Base-by-base conservation (phyloP, 2,797 vertebrate species). In the Pteronotus mesoamericanus region DNA sequence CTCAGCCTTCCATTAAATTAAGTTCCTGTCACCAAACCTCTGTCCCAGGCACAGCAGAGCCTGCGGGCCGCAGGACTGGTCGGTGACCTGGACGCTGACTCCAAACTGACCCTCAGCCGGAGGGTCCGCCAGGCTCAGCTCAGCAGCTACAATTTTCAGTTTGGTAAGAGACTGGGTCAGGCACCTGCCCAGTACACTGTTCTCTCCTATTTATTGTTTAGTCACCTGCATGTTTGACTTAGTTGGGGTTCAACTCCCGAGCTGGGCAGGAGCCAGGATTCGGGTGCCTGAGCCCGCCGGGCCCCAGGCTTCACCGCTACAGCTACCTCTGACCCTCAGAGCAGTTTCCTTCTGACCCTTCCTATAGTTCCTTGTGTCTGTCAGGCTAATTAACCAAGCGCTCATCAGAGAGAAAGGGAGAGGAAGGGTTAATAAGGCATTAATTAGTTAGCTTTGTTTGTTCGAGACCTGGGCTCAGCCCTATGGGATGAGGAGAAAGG, bases 71-170 rank as follows among this genome's bases (percentile, higher is more conserved):
- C 97, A 2, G 99, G 99, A 5, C 99, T 99, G 97, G 98, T 98
- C 97, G 98, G 97, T 0, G 99, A 99, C 72, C 64, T 99, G 51
- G 99, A 99, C 0, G 86, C 98, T 0, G 99, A 99, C 79, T 84
- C 93, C 0, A 98, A 99, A 19, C 88, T 98, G 6, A 99, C 99
- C 92, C 98, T 99, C 97, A 98, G 99, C 97, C 99, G 99, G 97
- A 99, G 99, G 98, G 99, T 99, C 89, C 99, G 99, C 86, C 98
- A 98, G 4, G 99, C 99, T 71, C 99, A 99, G 97, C 98, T 99
- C 42, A 97, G 98, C 51, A 99, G 99, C 96, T 99, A 99, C 98
- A 99, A 99, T 98, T 99, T 99, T 98, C 99, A 99, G 98, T 98
- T 99, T 93, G 99, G 99, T 99, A 94, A 89, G 95, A 32, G 75